Percentiles rank a stretch among this genome's conserved stretches.
Conservation (phyloP, 2,888 invertebrate genomes). For the Pelosia muscerda region DNA sequence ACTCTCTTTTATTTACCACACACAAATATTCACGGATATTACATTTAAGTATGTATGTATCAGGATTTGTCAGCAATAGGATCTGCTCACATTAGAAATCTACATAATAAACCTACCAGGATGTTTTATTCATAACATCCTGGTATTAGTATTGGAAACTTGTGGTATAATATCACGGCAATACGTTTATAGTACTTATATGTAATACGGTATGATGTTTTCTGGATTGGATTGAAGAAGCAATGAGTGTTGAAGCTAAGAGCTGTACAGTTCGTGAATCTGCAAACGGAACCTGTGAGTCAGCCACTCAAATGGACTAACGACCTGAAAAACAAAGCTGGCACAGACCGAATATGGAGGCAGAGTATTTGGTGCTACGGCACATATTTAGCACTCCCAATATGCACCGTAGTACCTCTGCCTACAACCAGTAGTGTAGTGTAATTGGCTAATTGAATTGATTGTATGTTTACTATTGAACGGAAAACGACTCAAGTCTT, state of each 20-base stretch:
- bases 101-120: conserved; percentile 7
- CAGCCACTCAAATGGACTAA: background rate
- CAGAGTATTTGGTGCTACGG: background rate
- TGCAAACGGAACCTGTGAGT: background rate
- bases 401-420: too few relatives aligned
- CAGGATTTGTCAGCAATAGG: conserved; percentile 3
- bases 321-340: background rate
- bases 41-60: background rate
- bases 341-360: background rate
- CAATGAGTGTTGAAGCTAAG: background rate
- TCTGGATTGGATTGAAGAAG: too few relatives aligned
- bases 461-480: background rate
- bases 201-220: too few relatives aligned
- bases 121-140: background rate
- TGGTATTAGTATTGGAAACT: conserved; percentile 3
- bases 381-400: background rate
- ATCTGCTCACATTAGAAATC: conserved; percentile 8
- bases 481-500: background rate
- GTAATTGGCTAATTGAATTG: background rate
- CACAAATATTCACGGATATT: background rate
- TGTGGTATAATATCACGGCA: too few relatives aligned
- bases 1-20: conserved; percentile 3
- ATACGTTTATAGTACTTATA: too few relatives aligned
- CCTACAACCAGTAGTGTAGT: too few relatives aligned
- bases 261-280: background rate